A percentile compares a stretch with the other conserved stretches of the same genome.
phyloP scores from a whole-genome alignment of 2,888 invertebrate genomes.

The Yponomeuta cagnagella region DNA sequence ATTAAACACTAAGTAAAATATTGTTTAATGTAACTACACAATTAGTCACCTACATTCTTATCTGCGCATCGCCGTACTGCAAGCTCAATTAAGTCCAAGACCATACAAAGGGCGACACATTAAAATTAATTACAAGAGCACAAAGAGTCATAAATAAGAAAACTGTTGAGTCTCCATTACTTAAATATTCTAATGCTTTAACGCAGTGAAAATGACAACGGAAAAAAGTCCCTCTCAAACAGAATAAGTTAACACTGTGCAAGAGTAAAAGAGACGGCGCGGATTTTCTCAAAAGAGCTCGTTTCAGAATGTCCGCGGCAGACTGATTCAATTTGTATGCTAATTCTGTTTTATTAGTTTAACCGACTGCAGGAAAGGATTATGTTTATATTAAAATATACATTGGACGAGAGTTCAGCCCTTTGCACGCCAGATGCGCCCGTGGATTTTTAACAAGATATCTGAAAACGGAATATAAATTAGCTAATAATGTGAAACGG shows the following conservation, averaged over 20 bases:
- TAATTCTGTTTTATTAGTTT: conserved; percentile 16
- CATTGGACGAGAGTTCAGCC: background rate
- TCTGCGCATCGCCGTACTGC: too few species aligned
- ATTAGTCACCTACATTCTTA: too few species aligned
- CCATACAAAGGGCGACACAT: conserved; percentile 1
- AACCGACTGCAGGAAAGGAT: conserved; percentile 3
- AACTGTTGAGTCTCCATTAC: background rate
- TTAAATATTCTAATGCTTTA: background rate
- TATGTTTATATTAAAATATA: conserved; percentile 9
- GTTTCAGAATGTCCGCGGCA: background rate
- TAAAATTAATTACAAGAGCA: background rate
- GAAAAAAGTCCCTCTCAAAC: background rate
- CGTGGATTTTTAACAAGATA: background rate
- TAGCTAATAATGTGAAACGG: background rate
- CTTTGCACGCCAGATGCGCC: background rate
- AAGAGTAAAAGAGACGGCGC: background rate
- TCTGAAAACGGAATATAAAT: background rate
- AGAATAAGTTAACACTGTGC: background rate
- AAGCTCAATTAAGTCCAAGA: background rate
- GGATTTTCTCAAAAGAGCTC: conserved; percentile 15
- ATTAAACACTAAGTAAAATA: too few species aligned
- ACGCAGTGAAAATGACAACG: background rate
- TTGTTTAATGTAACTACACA: too few species aligned
- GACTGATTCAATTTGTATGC: conserved; percentile 18
- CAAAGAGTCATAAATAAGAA: background rate